phyloP scores from a whole-genome alignment of 2,113 vertebrate species.

The Mus musculus region DNA sequence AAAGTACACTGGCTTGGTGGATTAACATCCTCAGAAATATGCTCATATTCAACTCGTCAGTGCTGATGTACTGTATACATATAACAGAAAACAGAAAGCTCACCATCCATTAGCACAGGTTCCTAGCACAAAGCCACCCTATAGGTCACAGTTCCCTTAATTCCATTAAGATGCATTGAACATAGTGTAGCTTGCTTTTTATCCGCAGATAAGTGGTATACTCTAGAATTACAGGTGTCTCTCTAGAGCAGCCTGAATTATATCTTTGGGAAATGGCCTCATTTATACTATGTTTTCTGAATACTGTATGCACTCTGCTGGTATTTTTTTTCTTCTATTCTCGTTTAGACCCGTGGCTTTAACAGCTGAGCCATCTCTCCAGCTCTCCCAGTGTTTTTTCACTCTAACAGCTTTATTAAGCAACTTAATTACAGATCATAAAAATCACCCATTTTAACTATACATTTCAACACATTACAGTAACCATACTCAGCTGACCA shows the following conservation, averaged over 20 bases:
- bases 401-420: constrained; percentile 6
- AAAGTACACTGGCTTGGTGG: not conserved
- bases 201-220: not conserved
- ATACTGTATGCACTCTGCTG: not conserved
- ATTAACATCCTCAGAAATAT: constrained; percentile 1
- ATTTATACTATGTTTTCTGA: not conserved
- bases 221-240: not conserved
- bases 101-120: not conserved
- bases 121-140: not conserved
- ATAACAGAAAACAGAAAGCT: not conserved
- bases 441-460: not conserved
- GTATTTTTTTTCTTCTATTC: not conserved
- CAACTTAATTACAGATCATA: not conserved
- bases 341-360: not conserved
- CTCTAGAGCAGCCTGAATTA: not conserved
- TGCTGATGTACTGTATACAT: not conserved
- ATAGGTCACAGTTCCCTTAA: not conserved
- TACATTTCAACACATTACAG: not conserved
- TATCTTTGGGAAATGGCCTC: not conserved
- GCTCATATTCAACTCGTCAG: not conserved
- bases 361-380: not conserved
- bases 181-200: not conserved
- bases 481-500: not conserved
- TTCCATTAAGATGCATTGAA: not conserved
- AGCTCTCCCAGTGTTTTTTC: not conserved